Evolutionary conservation across 1,140 invertebrate species (phyloP).

Genomic region (Drosophila miranda): DNA sequence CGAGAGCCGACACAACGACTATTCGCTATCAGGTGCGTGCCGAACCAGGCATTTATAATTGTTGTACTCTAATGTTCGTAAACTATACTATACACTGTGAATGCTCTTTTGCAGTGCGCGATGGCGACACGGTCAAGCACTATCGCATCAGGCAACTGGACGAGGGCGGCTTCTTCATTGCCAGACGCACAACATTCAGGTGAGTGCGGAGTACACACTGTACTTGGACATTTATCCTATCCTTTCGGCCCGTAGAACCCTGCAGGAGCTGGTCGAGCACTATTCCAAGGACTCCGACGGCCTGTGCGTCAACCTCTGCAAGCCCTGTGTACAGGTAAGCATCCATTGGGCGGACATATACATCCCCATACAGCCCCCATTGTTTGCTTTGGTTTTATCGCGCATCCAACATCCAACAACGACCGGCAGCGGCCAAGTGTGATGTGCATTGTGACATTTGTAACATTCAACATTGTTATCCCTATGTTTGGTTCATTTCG

Average conservation of each 20-base stretch:
- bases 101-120: constrained; percentile 89
- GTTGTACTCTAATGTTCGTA: constrained; percentile 10
- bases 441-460: constrained; percentile 41
- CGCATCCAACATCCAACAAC: constrained; percentile 26
- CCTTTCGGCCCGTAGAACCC: constrained; percentile 84
- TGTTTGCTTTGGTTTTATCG: constrained; percentile 61
- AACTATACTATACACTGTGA: background rate
- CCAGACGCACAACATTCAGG: constrained; percentile 96
- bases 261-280: constrained; percentile 98
- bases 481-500: constrained; percentile 27
- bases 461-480: constrained; percentile 46
- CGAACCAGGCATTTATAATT: constrained; percentile 21
- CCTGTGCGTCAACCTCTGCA: constrained; percentile 97
- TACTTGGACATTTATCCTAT: too few species aligned
- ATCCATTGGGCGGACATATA: constrained; percentile 46
- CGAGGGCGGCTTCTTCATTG: constrained; percentile 99
- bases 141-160: constrained; percentile 99
- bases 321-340: constrained; percentile 97
- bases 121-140: constrained; percentile 99
- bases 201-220: constrained; percentile 18
- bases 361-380: constrained; percentile 16
- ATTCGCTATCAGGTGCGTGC: constrained; percentile 95
- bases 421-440: constrained; percentile 9
- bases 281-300: constrained; percentile 98
- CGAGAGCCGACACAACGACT: constrained; percentile 99